These are phyloP conservation scores for Fregata magnificens DNA, from an alignment of 2,113 vertebrate species.

Conservation along the genomic window DNA sequence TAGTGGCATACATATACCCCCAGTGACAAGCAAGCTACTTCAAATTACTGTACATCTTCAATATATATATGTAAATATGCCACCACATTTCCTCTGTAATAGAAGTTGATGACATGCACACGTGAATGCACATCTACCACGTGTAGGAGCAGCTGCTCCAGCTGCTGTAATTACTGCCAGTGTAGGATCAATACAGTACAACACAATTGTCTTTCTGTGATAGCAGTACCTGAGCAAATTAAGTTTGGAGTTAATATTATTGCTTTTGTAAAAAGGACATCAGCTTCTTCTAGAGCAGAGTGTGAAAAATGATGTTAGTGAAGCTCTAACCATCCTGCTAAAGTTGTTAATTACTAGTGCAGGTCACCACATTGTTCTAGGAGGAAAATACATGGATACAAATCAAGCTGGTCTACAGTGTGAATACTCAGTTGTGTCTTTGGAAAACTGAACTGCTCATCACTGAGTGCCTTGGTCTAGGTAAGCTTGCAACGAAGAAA, in stretches of 20 bases:
- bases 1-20: neutral
- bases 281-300: neutral
- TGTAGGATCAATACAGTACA: neutral
- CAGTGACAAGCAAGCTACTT: neutral
- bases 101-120: neutral
- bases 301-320: neutral
- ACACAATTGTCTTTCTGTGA: neutral
- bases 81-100: neutral
- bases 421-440: neutral
- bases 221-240: neutral
- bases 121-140: accelerated
- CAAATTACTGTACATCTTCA: neutral
- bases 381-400: neutral
- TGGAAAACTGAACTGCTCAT: neutral
- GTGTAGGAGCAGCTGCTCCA: neutral
- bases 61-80: neutral
- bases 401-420: neutral
- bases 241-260: neutral
- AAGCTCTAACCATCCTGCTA: neutral
- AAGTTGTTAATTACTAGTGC: neutral
- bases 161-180: neutral
- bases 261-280: neutral
- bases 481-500: neutral
- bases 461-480: neutral
- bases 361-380: neutral